phyloP scores from a whole-genome alignment of 2,888 invertebrate species.

The Ecdyonurus torrentis region DNA sequence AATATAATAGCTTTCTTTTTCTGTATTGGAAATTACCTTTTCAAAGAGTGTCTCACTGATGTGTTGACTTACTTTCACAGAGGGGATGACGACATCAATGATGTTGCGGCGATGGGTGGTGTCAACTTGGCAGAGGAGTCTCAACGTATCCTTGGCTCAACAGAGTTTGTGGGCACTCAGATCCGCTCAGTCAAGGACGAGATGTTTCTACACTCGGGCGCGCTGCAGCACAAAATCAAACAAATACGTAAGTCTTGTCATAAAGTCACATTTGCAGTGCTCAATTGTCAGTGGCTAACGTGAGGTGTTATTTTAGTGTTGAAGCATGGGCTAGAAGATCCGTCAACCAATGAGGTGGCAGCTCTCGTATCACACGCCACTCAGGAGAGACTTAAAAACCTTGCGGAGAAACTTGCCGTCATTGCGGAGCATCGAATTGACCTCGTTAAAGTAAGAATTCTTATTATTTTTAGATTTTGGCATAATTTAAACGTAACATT shows the following conservation, averaged over 20 bases:
- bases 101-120: slow-evolving; percentile 98
- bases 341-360: slow-evolving; percentile 63
- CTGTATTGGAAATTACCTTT: too few species aligned
- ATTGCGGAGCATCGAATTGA: slow-evolving; percentile 92
- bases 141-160: slow-evolving; percentile 80
- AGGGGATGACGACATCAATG: slow-evolving; percentile 93
- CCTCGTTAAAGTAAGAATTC: slow-evolving; percentile 68
- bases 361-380: slow-evolving; percentile 84
- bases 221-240: slow-evolving; percentile 61
- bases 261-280: not conserved
- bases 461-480: too few species aligned
- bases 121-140: slow-evolving; percentile 94
- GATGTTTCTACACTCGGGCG: slow-evolving; percentile 58
- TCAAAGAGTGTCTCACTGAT: too few species aligned
- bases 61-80: too few species aligned
- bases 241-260: slow-evolving; percentile 39
- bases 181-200: slow-evolving; percentile 88
- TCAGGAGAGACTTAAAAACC: slow-evolving; percentile 79
- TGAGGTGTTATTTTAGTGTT: slow-evolving; percentile 29
- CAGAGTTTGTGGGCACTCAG: slow-evolving; percentile 78
- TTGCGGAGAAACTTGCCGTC: slow-evolving; percentile 79
- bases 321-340: slow-evolving; percentile 65
- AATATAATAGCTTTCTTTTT: slow-evolving; percentile 22
- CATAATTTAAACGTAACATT: too few species aligned
- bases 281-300: too few species aligned